Evolutionary conservation across 1,140 invertebrate species (phyloP), one percentile per base, ranked within the genome.

Genomic region (Eumeta japonica): DNA sequence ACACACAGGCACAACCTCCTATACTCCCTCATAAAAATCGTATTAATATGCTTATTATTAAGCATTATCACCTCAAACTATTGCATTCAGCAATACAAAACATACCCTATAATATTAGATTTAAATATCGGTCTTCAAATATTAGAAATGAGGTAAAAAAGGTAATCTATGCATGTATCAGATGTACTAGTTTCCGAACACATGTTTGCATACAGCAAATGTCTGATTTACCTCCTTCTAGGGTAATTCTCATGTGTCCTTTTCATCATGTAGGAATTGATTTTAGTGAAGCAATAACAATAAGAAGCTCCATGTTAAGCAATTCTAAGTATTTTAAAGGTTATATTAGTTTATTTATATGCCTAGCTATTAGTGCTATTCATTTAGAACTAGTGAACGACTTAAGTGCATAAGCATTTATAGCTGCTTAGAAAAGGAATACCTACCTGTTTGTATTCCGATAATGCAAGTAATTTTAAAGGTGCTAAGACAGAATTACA

Each of bases 61-160:
- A n/a, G n/a, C n/a, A n/a, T n/a, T n/a, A n/a, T n/a, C n/a, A n/a
- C n/a, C n/a, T n/a, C n/a, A n/a, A n/a, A n/a, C n/a, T n/a, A n/a
- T n/a, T 39, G 4, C 32, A 37, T 32, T 9, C 28, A 7, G 34
- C 28, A 12, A 10, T 19, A 20, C 28, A 31, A 10, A 37, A 12
- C 9, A 36, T 30, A 24, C 13, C 33, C 5, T 24, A 31, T 16
- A 32, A 36, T 12, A 17, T 36, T n/a, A 36, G 34, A 37, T 7
- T 37, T 9, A 37, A 37, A 16, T 37, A 37, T 11, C 30, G 36
- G 36, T 15, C 28, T 28, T 7, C 30, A 2, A 37, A 37, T 37
- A 28, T 34, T 16, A 36, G 34, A 16, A 9, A 12, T 37, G 28
- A 31, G 28, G 40, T 36, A 2, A 36, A 42, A 32, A 42, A 37